phyloP scores from a whole-genome alignment of 1,140 invertebrate genomes.

The Solen grandis region DNA sequence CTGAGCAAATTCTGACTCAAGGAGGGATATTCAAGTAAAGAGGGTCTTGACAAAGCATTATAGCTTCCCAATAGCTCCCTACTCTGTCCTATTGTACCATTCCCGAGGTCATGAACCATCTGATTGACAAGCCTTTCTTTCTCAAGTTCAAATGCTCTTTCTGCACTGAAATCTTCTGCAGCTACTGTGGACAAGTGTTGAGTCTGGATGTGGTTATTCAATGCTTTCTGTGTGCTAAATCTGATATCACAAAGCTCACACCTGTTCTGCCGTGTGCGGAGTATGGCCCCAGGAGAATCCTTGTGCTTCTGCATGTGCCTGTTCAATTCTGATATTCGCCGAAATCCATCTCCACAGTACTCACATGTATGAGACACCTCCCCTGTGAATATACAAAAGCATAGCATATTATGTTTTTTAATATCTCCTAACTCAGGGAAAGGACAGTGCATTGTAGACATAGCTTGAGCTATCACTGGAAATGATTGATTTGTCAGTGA shows the following conservation, averaged over 20 bases:
- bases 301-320: slow-evolving; percentile 34
- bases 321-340: slow-evolving; percentile 39
- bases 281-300: background rate
- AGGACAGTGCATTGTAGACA: no score
- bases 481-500: no score
- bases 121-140: slow-evolving; percentile 30
- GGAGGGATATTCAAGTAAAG: no score
- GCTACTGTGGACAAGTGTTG: no score
- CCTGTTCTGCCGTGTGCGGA: background rate
- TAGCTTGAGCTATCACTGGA: no score
- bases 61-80: no score
- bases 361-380: slow-evolving; percentile 47
- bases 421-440: no score
- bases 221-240: slow-evolving; percentile 28
- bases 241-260: slow-evolving; percentile 25
- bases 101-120: slow-evolving; percentile 39
- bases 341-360: slow-evolving; percentile 44
- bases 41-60: no score
- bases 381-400: slow-evolving; percentile 5
- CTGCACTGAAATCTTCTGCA: background rate
- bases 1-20: no score
- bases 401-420: background rate
- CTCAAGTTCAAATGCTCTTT: background rate
- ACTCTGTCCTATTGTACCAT: no score
- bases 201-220: slow-evolving; percentile 24